Evolutionary conservation across 1,140 invertebrate species (phyloP).

Genomic region (Neodiprion fabricii): DNA sequence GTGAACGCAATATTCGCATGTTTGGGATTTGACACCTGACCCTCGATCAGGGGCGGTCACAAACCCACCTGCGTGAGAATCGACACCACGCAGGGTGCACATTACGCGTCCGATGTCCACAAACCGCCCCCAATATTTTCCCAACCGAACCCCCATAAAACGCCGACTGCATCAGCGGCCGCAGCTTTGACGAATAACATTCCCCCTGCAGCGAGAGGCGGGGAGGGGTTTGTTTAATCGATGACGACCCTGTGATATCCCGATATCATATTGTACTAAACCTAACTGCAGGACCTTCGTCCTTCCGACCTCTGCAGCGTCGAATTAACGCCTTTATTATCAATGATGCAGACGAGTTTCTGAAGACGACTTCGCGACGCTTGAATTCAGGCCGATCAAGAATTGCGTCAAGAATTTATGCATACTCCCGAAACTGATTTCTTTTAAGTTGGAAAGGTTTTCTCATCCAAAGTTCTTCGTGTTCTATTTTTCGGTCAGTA

Average conservation of each 20-base stretch:
- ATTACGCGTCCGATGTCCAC: not conserved
- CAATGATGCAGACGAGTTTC: no score
- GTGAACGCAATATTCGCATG: not conserved
- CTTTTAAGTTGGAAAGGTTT: no score
- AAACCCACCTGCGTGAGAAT: constrained; percentile 24
- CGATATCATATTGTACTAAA: not conserved
- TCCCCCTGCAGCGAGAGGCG: not conserved
- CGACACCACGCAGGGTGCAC: constrained; percentile 11
- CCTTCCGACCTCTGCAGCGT: not conserved
- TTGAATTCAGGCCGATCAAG: no score
- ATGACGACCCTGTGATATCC: constrained; percentile 43
- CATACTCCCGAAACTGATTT: no score
- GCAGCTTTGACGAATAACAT: not conserved
- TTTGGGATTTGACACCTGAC: constrained; percentile 15
- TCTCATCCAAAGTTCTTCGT: no score
- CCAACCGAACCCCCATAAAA: not conserved
- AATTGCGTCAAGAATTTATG: no score
- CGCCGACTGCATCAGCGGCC: not conserved
- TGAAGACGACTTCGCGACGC: no score
- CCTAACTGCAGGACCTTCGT: no score
- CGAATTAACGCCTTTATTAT: no score
- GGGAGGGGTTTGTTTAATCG: constrained; percentile 47
- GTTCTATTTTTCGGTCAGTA: no score
- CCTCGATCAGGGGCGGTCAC: not conserved
- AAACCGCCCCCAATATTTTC: not conserved